Evolutionary conservation across 2,797 vertebrate genomes (phyloP), one percentile per base, ranked within the genome.

Genomic region (Malurus leucopterus): DNA sequence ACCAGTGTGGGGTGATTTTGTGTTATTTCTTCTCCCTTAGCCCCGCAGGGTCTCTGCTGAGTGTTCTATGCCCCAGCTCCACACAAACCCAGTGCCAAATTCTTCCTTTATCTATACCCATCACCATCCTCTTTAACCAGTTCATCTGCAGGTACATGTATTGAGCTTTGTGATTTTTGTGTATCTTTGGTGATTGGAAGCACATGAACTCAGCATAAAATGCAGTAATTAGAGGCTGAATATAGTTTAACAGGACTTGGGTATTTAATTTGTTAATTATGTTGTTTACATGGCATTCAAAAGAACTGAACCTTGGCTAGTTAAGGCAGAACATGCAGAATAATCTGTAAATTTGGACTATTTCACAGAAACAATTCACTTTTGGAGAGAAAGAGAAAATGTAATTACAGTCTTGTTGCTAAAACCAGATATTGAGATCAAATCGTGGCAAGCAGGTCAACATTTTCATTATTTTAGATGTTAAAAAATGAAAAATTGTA

Each of bases 91-190:
- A 43, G 29, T 26, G 38, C 29, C 11, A 40, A 69, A 55, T 19
- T 15, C 1, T n/a, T 54, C 8, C 8, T 38, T 49, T 29, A 14
- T 27, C 13, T 49, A 0, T 8, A 15, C 13, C 18, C 8, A 0
- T 3, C 59, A 8, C 8, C 7, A 23, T 46, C 4, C 14, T 61
- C 53, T 67, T 74, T 53, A 32, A 63, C 8, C 40, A 63, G 6
- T 64, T 62, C 13, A 59, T 38, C n/a, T 75, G 6, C 6, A 51
- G 57, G 40, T 43, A 8, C 9, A 2, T 8, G 14, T 23, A 61
- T 63, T 49, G 36, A 76, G 4, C 7, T 81, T 54, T 49, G 40
- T 68, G 36, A 49, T 54, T 86, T 86, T 78, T 46, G n/a, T 12
- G 5, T 13, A 17, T 54, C 2, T 4, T 79, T 23, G 71, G 43